phyloP scores from a whole-genome alignment of 2,888 invertebrate genomes.

The Nudaria mundana region DNA sequence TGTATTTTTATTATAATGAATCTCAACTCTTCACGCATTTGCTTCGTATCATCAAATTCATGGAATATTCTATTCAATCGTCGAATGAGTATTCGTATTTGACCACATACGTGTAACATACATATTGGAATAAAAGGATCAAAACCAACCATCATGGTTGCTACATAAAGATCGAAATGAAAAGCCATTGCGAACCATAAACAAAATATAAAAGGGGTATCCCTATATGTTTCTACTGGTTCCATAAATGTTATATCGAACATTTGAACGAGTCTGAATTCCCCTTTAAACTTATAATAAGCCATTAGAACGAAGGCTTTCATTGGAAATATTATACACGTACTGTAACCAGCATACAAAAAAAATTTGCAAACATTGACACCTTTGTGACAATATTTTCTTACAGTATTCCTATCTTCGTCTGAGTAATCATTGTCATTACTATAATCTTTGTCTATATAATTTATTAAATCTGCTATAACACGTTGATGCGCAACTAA shows the following conservation, averaged over 20 bases:
- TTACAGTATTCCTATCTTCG: slow-evolving; percentile 43
- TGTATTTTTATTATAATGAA: slow-evolving; percentile 49
- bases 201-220: slow-evolving; percentile 30
- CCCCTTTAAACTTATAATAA: slow-evolving; percentile 36
- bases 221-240: slow-evolving; percentile 42
- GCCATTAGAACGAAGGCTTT: slow-evolving; percentile 48
- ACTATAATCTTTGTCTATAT: slow-evolving; percentile 48
- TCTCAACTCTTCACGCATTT: slow-evolving; percentile 42
- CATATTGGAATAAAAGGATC: slow-evolving; percentile 65
- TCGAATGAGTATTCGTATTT: slow-evolving; percentile 50
- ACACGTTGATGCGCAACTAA: slow-evolving; percentile 39
- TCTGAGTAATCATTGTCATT: slow-evolving; percentile 28
- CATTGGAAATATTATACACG: slow-evolving; percentile 45
- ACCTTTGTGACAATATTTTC: slow-evolving; percentile 40
- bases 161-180: slow-evolving; percentile 42
- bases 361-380: slow-evolving; percentile 46
- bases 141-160: slow-evolving; percentile 50
- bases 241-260: slow-evolving; percentile 50
- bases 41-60: slow-evolving; percentile 23
- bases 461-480: slow-evolving; percentile 38
- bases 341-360: slow-evolving; percentile 35
- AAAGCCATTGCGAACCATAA: slow-evolving; percentile 30
- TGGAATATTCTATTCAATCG: slow-evolving; percentile 42
- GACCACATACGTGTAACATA: slow-evolving; percentile 58
- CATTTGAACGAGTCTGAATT: slow-evolving; percentile 44